phyloP scores from a whole-genome alignment of 2,888 invertebrate species.

The Venusia cambrica region DNA sequence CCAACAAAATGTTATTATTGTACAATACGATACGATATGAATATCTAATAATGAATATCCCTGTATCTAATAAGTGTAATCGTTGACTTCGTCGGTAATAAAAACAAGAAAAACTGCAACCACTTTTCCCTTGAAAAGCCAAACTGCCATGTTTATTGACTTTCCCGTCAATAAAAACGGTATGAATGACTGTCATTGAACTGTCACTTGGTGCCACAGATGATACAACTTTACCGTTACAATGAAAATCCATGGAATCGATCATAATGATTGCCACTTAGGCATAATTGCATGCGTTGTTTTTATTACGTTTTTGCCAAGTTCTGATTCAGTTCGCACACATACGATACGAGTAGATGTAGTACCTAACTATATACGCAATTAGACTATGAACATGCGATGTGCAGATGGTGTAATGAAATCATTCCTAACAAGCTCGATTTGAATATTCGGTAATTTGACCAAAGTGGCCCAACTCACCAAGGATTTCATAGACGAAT shows the following conservation, averaged over 20 bases:
- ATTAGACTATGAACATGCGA: conserved; percentile 25
- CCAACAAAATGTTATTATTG: too few relatives aligned
- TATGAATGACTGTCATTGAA: conserved; percentile 24
- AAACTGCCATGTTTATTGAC: conserved; percentile 38
- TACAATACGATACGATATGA: too few relatives aligned
- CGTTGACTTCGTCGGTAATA: too few relatives aligned
- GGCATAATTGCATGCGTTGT: conserved; percentile 18
- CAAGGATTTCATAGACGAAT: too few relatives aligned
- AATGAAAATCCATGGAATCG: conserved; percentile 22
- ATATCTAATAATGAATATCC: too few relatives aligned
- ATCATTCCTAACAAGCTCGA: too few relatives aligned
- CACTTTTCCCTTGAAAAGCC: conserved; percentile 41
- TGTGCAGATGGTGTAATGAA: too few relatives aligned
- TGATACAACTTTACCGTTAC: conserved; percentile 7
- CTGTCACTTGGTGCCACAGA: conserved; percentile 22
- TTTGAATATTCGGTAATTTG: too few relatives aligned
- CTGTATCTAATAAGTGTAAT: too few relatives aligned
- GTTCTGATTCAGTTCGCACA: conserved; percentile 1
- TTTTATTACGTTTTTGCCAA: conserved; percentile 10
- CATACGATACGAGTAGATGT: too few relatives aligned
- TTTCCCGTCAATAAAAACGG: conserved; percentile 39
- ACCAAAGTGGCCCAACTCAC: too few relatives aligned
- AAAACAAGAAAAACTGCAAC: conserved; percentile 32
- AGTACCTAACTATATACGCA: too few relatives aligned
- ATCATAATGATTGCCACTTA: conserved; percentile 25